These are phyloP conservation scores for Scaptomyza tumidula DNA, from an alignment of 2,888 invertebrate genomes.

Conservation along the genomic window DNA sequence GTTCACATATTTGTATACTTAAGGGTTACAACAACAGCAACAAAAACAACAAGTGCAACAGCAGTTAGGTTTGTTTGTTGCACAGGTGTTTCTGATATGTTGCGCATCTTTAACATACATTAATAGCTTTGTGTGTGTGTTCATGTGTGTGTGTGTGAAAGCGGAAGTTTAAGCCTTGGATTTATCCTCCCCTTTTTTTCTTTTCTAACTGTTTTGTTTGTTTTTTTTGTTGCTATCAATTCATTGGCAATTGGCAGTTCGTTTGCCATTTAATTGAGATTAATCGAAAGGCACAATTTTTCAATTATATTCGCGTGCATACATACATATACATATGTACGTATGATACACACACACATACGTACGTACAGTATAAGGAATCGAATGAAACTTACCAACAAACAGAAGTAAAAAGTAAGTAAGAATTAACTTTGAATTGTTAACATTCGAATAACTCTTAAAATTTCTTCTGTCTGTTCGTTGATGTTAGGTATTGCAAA, in stretches of 20 bases:
- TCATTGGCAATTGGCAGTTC: background rate
- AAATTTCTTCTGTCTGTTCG: no score
- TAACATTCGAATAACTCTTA: no score
- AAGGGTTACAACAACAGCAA: conserved; percentile 13
- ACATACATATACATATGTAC: conserved; percentile 16
- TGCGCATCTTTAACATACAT: conserved; percentile 34
- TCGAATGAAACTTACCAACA: background rate
- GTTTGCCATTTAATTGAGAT: conserved; percentile 61
- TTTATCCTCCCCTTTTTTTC: background rate
- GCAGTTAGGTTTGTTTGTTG: conserved; percentile 45
- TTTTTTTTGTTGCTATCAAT: background rate
- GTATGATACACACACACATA: conserved; percentile 3
- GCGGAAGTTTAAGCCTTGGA: conserved; percentile 36
- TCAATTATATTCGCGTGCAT: conserved; percentile 32
- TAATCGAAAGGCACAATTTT: conserved; percentile 57
- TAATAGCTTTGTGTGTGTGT: no score
- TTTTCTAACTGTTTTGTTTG: background rate
- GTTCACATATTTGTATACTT: conserved; percentile 64
- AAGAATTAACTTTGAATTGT: background rate
- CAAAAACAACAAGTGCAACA: background rate
- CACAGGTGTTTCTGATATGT: conserved; percentile 60
- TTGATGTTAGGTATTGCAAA: no score
- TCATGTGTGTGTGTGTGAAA: conserved; percentile 1
- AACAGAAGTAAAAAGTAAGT: background rate
- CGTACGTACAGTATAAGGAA: background rate